Percentiles rank a stretch among this genome's conserved stretches.
phyloP scores from a whole-genome alignment of 2,113 vertebrate genomes.

The Aspidoscelis tigris region DNA sequence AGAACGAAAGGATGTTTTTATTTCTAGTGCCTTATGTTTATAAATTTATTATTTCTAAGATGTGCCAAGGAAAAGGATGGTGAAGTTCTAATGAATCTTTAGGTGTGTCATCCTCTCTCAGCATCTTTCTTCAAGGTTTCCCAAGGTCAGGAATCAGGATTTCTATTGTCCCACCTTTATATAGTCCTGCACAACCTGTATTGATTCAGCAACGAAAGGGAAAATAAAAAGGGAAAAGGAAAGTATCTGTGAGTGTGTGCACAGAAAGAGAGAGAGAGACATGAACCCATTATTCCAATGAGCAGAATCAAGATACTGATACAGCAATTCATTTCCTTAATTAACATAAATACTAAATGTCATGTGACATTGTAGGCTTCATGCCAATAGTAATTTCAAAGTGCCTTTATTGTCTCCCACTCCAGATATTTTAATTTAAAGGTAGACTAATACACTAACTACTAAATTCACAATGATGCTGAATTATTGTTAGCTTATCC shows the following conservation, averaged over 20 bases:
- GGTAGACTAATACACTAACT: constrained; percentile 53
- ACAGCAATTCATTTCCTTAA: constrained; percentile 28
- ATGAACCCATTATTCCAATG: constrained; percentile 19
- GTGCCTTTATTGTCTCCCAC: constrained; percentile 46
- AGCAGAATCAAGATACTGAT: constrained; percentile 17
- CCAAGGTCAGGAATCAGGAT: constrained; percentile 32
- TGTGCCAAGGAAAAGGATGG: constrained; percentile 24
- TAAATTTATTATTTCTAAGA: constrained; percentile 67
- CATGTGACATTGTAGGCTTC: constrained; percentile 54
- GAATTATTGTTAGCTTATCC: constrained; percentile 50
- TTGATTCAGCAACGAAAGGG: not conserved
- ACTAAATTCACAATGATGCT: constrained; percentile 54
- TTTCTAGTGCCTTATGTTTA: constrained; percentile 70
- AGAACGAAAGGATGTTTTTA: constrained; percentile 71
- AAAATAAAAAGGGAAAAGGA: too few species aligned
- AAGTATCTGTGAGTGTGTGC: too few species aligned
- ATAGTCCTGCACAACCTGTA: not conserved
- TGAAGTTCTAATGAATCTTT: constrained; percentile 25
- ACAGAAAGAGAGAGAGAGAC: not conserved
- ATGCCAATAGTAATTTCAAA: constrained; percentile 46
- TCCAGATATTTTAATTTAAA: constrained; percentile 57
- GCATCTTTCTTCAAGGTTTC: not conserved
- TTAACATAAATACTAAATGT: constrained; percentile 50
- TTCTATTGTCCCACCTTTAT: not conserved
- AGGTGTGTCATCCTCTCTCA: not conserved